Evolutionary conservation across 2,113 vertebrate genomes (phyloP).

Genomic region (Nematolebias whitei): DNA sequence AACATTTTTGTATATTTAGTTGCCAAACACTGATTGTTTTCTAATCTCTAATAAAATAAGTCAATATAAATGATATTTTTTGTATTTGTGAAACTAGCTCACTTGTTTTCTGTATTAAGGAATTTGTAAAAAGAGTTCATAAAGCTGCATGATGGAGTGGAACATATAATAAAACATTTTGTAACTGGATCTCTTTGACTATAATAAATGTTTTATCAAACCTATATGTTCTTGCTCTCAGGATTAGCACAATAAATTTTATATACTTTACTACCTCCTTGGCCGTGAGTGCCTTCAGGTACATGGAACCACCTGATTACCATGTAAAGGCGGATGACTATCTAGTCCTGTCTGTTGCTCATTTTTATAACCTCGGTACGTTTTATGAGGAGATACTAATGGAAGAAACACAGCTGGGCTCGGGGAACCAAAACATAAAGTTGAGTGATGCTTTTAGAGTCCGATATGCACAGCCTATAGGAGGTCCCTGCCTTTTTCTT

Average conservation of each 20-base stretch:
- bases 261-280: background rate
- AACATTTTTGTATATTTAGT: no score
- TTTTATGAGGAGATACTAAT: constrained; percentile 82
- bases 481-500: constrained; percentile 57
- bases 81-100: background rate
- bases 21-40: no score
- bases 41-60: no score
- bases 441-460: constrained; percentile 81
- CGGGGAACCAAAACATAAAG: constrained; percentile 79
- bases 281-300: constrained; percentile 18
- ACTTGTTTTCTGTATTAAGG: no score
- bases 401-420: constrained; percentile 78
- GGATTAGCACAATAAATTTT: constrained; percentile 3
- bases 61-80: background rate
- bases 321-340: constrained; percentile 37
- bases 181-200: background rate
- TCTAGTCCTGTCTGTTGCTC: constrained; percentile 49
- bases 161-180: background rate
- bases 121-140: no score
- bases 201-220: background rate
- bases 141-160: no score
- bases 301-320: constrained; percentile 37
- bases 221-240: constrained; percentile 7
- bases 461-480: constrained; percentile 73
- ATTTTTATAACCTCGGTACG: constrained; percentile 70